Evolutionary conservation across 2,888 invertebrate species (phyloP), one percentile per base, ranked within the genome.

Genomic region (Hirtodrosophila alboralis): DNA sequence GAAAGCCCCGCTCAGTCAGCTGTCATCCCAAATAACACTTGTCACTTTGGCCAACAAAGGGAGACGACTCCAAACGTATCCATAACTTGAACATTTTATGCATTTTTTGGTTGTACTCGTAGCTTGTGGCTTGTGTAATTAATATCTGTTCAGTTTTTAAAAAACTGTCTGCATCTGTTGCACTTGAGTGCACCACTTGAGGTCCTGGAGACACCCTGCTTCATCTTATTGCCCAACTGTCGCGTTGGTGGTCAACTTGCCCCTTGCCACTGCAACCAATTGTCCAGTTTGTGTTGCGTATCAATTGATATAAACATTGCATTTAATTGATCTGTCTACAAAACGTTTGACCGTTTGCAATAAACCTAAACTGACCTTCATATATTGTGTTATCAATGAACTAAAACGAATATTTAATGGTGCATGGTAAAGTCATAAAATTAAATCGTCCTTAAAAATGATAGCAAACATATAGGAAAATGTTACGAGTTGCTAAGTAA

Each of bases 291-390:
- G 76, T 84, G 76, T 68, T 74, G 66, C 76, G 75, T 78, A 66
- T 77, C 83, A 54, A 47, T 51, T 63, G 72, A 63, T 65, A 81
- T 81, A 81, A 81, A 81, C 72, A 79, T 81, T 21, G 66, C 74
- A 74, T 76, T 81, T 84, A 81, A 84, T 81, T 78, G 84, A 84
- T 62, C 74, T 78, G 71, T 81, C 66, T n/a, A n/a, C n/a, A n/a
- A 34, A 43, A 59, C 37, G 49, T 34, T 65, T 65, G 71, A 69
- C 65, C 60, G 16, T 8, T n/a, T 1, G 9, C 30, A 44, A 31
- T 31, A 69, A 44, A 64, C 45, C 59, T 34, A 45, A n/a, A 7
- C 6, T 41, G 40, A 56, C 57, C 57, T 62, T 49, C 40, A 69
- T 69, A 59, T 26, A 44, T 58, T 59, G 41, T 34, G n/a, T 27